Conservation (phyloP, 2,888 invertebrate genomes). For the Nomada goodeniana region DNA sequence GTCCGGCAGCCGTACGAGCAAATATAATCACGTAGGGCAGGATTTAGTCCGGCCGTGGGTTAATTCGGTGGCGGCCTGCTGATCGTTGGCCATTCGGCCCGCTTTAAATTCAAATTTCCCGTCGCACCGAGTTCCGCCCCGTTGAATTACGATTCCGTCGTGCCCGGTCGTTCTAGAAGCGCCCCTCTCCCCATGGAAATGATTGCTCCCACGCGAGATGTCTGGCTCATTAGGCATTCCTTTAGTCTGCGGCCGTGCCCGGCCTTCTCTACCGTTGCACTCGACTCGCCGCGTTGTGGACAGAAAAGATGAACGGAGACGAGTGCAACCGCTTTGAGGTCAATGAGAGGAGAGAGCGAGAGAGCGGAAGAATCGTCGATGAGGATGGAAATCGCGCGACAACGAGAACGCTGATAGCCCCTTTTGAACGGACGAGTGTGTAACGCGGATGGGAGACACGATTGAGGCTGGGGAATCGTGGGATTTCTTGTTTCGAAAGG, state of each 20-base stretch:
- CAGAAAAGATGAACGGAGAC: slow-evolving; percentile 51
- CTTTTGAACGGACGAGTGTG: slow-evolving; percentile 1
- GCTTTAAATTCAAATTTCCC: slow-evolving; percentile 74
- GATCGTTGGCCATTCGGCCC: slow-evolving; percentile 70
- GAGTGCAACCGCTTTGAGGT: slow-evolving; percentile 23
- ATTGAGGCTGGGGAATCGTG: background rate
- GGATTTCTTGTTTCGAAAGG: slow-evolving; percentile 5
- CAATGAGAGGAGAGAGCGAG: slow-evolving; percentile 11
- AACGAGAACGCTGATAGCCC: slow-evolving; percentile 27
- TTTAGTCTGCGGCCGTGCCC: slow-evolving; percentile 76
- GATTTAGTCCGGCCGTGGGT: slow-evolving; percentile 59
- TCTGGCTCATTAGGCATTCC: slow-evolving; percentile 81
- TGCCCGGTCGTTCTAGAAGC: slow-evolving; percentile 33
- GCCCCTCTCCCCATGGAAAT: slow-evolving; percentile 74
- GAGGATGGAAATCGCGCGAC: slow-evolving; percentile 37
- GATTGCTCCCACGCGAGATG: slow-evolving; percentile 79
- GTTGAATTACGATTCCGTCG: slow-evolving; percentile 66
- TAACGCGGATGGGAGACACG: background rate
- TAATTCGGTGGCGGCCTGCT: slow-evolving; percentile 62
- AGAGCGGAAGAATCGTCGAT: background rate
- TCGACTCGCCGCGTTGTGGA: slow-evolving; percentile 39
- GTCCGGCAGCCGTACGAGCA: slow-evolving; percentile 33
- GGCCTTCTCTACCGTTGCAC: slow-evolving; percentile 10
- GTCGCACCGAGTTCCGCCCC: slow-evolving; percentile 51
- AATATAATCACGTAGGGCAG: slow-evolving; percentile 58